phyloP scores from a whole-genome alignment of 2,888 invertebrate genomes.

The Epistrophe grossulariae region DNA sequence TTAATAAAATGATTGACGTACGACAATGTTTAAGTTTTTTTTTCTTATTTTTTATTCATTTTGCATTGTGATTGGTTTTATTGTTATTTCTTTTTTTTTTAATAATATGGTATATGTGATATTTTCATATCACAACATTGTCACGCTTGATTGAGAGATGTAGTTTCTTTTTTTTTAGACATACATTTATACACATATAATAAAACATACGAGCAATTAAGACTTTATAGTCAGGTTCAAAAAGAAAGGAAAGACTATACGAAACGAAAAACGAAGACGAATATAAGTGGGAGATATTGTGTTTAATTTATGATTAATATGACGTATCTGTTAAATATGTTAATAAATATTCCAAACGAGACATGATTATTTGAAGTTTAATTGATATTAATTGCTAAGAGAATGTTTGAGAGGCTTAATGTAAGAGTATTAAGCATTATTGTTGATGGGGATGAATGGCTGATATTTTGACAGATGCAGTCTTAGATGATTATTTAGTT shows the following conservation, averaged over 20 bases:
- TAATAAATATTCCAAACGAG: conserved; percentile 66
- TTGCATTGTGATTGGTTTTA: conserved; percentile 56
- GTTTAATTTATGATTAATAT: conserved; percentile 71
- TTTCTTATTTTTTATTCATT: conserved; percentile 29
- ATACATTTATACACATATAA: neutral
- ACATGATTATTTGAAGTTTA: conserved; percentile 59
- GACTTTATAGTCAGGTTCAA: conserved; percentile 35
- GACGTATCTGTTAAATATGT: conserved; percentile 72
- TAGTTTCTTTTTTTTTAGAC: conserved; percentile 30
- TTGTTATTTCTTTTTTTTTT: conserved; percentile 13
- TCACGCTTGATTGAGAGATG: conserved; percentile 68
- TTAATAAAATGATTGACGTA: conserved; percentile 78
- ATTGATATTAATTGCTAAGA: conserved; percentile 58
- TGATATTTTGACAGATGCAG: conserved; percentile 38
- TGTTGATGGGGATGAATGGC: conserved; percentile 32
- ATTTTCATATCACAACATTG: conserved; percentile 64
- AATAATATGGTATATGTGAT: conserved; percentile 37
- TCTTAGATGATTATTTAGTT: conserved; percentile 23
- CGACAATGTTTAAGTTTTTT: conserved; percentile 65
- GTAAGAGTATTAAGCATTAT: conserved; percentile 11
- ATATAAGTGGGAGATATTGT: conserved; percentile 67
- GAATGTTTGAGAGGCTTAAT: conserved; percentile 23
- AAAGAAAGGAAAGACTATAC: conserved; percentile 1
- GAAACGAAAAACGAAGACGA: conserved; percentile 27
- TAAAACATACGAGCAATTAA: conserved; percentile 60